Conservation (phyloP, 1,140 invertebrate genomes). For the Cherax destructor region DNA sequence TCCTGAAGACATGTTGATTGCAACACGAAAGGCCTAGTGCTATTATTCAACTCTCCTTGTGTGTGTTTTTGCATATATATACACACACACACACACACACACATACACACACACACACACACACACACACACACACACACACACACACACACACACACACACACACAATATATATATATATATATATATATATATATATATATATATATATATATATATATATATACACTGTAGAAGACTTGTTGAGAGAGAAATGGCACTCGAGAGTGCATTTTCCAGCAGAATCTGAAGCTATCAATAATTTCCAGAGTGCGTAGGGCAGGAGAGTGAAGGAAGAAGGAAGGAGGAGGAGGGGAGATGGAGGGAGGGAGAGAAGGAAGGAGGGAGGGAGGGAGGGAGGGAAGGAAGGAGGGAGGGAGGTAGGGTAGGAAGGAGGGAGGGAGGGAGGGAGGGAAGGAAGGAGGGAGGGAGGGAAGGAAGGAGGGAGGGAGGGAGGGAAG, state of each 20-base stretch:
- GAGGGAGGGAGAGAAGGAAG: background rate
- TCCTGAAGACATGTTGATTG: too few species aligned
- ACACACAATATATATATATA: slow-evolving; percentile 7
- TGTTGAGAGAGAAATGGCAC: background rate
- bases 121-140: background rate
- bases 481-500: background rate
- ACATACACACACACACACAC: background rate
- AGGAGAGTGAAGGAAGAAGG: background rate
- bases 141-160: background rate
- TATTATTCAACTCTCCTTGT: too few species aligned
- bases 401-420: background rate
- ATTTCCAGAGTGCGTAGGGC: background rate
- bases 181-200: slow-evolving; percentile 18
- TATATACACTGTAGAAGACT: background rate
- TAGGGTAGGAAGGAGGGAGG: background rate
- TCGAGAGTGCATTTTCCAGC: background rate
- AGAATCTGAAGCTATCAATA: background rate
- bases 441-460: background rate
- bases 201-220: slow-evolving; percentile 15
- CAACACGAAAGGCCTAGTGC: too few species aligned
- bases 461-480: background rate
- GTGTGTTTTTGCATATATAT: background rate
- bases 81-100: background rate
- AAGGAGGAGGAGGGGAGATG: background rate
- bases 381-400: background rate